Evolutionary conservation across 2,113 vertebrate genomes (phyloP).

Genomic region (Mus musculus): GRCm39 chr1:104455501-104456000

Average conservation of each 20-base stretch:
- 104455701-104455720: background rate
- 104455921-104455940: background rate
- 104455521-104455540: background rate
- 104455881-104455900: background rate
- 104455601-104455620: fast-evolving
- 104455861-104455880: background rate
- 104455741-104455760: background rate
- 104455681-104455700: background rate
- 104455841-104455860: background rate
- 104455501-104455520: background rate
- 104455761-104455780: background rate
- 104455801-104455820: background rate
- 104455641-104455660: background rate
- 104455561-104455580: background rate
- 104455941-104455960: background rate
- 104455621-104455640: background rate
- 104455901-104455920: background rate
- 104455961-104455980: background rate
- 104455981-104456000: background rate
- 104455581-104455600: background rate
- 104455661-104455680: no score
- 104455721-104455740: background rate
- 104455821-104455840: background rate
- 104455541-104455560: background rate
- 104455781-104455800: background rate